Evolutionary conservation across 30 jellyfish, hydroid and myxozoan species (phyloP).

Genomic region (Aurelia coerulea): DNA sequence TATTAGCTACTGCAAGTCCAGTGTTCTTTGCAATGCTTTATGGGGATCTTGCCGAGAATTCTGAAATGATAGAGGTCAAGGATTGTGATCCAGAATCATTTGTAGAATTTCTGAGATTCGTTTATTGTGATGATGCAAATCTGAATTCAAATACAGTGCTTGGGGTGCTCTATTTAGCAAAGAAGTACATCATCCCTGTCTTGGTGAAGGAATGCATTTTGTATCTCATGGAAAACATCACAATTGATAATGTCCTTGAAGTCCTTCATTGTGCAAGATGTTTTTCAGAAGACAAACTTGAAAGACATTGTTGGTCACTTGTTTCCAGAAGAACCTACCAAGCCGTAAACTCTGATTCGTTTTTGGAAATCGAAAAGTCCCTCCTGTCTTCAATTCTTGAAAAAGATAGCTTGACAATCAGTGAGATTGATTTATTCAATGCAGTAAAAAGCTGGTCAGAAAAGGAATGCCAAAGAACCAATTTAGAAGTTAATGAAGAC

Average conservation of each 20-base stretch:
- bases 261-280: constrained; percentile 93
- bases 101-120: constrained; percentile 83
- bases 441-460: constrained; percentile 90
- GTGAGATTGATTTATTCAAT: constrained; percentile 83
- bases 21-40: constrained; percentile 95
- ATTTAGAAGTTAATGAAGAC: constrained; percentile 49
- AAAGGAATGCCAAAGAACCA: constrained; percentile 77
- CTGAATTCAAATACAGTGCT: constrained; percentile 74
- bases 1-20: constrained; percentile 97
- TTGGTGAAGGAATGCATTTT: constrained; percentile 86
- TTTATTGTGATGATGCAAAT: constrained; percentile 86
- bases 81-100: constrained; percentile 98
- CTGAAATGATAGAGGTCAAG: constrained; percentile 60
- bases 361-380: constrained; percentile 73
- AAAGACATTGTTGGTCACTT: constrained; percentile 95
- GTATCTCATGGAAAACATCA: constrained; percentile 84
- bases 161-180: constrained; percentile 87
- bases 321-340: constrained; percentile 82
- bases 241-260: constrained; percentile 85
- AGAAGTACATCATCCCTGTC: constrained; percentile 91
- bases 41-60: constrained; percentile 80
- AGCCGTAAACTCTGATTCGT: constrained; percentile 72
- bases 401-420: constrained; percentile 69
- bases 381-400: constrained; percentile 56
- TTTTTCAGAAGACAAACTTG: constrained; percentile 86